These are phyloP conservation scores for Junco hyemalis DNA, from an alignment of 2,113 vertebrate species.

Conservation along the genomic window DNA sequence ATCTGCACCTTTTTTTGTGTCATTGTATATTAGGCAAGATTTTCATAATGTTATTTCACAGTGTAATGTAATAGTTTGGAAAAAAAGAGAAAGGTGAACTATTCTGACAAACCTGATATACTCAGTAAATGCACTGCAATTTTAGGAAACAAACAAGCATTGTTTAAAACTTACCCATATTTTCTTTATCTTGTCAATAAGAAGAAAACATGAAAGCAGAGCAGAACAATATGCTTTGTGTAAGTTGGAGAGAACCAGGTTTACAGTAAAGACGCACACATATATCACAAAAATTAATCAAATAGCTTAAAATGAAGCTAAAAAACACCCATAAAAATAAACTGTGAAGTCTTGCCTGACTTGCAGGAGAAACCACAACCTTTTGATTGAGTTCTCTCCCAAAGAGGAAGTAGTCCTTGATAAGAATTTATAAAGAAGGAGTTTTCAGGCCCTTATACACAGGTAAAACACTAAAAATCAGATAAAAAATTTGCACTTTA, in stretches of 20 bases:
- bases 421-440: slow-evolving; percentile 32
- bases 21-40: not conserved
- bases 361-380: not conserved
- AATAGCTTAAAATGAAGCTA: not conserved
- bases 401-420: slow-evolving; percentile 25
- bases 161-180: not conserved
- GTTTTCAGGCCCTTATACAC: slow-evolving; percentile 12
- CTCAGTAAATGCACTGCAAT: not conserved
- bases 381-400: slow-evolving; percentile 46
- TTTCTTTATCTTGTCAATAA: not conserved
- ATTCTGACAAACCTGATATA: not conserved
- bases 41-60: not conserved
- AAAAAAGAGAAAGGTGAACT: not conserved
- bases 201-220: not conserved
- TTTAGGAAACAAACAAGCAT: not conserved
- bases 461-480: slow-evolving; percentile 42
- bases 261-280: not conserved
- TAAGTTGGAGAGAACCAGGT: not conserved
- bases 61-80: not conserved
- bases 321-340: not conserved
- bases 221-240: not conserved
- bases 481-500: slow-evolving; percentile 12
- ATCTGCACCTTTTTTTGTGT: not conserved
- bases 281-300: not conserved
- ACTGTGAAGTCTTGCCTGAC: not conserved